Percentiles rank a stretch among this genome's conserved stretches.
Conservation (phyloP, 2,797 vertebrate genomes). For the Acanthornis magna region DNA sequence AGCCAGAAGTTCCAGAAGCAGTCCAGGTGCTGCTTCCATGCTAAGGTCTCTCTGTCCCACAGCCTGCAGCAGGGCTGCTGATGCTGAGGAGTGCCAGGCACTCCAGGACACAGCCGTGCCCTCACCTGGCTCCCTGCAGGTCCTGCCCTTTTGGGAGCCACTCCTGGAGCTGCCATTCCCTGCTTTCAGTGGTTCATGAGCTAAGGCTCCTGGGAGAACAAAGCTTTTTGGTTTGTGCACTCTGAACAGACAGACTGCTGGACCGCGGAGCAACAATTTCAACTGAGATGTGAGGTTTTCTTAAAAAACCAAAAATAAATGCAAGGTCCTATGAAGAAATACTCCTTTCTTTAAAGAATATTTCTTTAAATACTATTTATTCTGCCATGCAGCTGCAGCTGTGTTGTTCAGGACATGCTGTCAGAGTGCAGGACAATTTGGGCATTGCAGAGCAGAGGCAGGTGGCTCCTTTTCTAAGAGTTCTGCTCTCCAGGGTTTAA, state of each 20-base stretch:
- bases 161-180: not conserved
- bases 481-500: not conserved
- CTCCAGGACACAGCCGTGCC: not conserved
- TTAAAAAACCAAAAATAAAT: not conserved
- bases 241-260: not conserved
- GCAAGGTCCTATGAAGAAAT: not conserved
- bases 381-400: not conserved
- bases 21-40: not conserved
- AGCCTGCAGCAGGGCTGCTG: not conserved
- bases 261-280: not conserved
- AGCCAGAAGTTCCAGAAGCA: not conserved
- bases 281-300: not conserved
- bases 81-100: no score
- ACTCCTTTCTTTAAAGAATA: not conserved
- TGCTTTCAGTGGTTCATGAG: accelerated
- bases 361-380: not conserved
- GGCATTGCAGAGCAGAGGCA: not conserved
- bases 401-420: not conserved
- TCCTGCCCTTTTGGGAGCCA: not conserved
- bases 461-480: not conserved
- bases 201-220: not conserved
- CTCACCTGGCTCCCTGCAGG: not conserved
- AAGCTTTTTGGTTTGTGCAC: not conserved
- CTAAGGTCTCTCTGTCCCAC: not conserved
- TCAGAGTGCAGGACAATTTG: not conserved